Percentiles rank a stretch among this genome's conserved stretches.
These are phyloP conservation scores for Glyphotaelius pellucidus DNA, from an alignment of 2,888 invertebrate species.

Conservation along the genomic window DNA sequence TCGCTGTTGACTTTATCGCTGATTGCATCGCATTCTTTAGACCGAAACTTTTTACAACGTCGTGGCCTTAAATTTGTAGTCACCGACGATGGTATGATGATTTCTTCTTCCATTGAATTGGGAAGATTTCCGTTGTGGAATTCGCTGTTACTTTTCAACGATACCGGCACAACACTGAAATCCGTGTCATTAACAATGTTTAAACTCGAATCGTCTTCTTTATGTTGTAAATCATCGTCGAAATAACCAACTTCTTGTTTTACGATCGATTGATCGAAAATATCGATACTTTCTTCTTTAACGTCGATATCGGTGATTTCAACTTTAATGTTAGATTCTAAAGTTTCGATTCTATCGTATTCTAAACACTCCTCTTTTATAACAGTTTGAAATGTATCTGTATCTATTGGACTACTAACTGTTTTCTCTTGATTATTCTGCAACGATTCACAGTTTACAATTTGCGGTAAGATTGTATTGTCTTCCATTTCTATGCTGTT, in stretches of 20 bases:
- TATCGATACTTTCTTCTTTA: not conserved
- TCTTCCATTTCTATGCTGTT: not conserved
- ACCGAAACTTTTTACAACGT: constrained; percentile 31
- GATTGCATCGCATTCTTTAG: constrained; percentile 39
- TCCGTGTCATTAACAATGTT: not conserved
- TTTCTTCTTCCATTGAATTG: constrained; percentile 45
- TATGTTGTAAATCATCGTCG: not conserved
- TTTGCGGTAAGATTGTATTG: not conserved
- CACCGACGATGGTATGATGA: constrained; percentile 41
- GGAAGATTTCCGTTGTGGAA: constrained; percentile 41
- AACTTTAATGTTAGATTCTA: not conserved
- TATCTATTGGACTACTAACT: not conserved
- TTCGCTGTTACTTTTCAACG: constrained; percentile 51
- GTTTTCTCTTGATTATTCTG: not conserved
- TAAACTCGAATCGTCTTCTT: not conserved
- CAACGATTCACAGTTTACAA: not conserved
- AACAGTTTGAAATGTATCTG: not conserved
- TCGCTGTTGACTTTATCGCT: constrained; percentile 47
- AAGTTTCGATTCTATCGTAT: not conserved
- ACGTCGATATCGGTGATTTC: not conserved
- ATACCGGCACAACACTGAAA: constrained; percentile 47
- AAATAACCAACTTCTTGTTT: constrained; percentile 38
- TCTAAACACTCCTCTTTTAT: constrained; percentile 9
- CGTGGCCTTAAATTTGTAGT: constrained; percentile 29
- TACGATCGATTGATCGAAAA: constrained; percentile 25